Conservation (phyloP, 2,888 invertebrate genomes). For the Andrena trimmerana region DNA sequence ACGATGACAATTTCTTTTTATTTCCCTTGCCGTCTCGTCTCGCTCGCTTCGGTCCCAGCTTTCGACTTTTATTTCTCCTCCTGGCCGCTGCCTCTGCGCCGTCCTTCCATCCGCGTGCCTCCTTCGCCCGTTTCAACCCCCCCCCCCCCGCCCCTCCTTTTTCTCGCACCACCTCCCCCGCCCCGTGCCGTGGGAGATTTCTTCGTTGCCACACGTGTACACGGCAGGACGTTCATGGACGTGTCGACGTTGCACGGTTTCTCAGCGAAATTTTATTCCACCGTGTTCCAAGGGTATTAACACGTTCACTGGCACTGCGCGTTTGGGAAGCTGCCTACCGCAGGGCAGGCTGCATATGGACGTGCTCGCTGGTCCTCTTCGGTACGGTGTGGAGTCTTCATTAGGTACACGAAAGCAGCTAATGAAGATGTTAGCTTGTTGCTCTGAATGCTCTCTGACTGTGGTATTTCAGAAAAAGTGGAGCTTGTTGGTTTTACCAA, state of each 20-base stretch:
- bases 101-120: constrained; percentile 3
- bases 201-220: neutral
- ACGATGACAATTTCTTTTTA: constrained; percentile 82
- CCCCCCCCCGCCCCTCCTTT: neutral
- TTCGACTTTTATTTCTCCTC: constrained; percentile 58
- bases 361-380: no score
- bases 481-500: no score
- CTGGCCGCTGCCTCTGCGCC: constrained; percentile 23
- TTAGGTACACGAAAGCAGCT: no score
- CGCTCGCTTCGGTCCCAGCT: constrained; percentile 37
- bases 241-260: constrained; percentile 7
- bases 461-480: no score
- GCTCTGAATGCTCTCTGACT: no score
- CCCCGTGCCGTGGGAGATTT: neutral
- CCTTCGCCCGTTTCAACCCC: neutral
- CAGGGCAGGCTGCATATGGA: no score
- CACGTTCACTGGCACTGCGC: no score
- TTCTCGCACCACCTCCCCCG: neutral
- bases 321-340: no score
- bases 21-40: constrained; percentile 69
- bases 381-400: no score
- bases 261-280: neutral
- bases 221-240: neutral
- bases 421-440: no score
- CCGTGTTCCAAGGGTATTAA: neutral